These are phyloP conservation scores for Heterodera filipjevi DNA, from an alignment of 2,888 invertebrate genomes.

Conservation along the genomic window DNA sequence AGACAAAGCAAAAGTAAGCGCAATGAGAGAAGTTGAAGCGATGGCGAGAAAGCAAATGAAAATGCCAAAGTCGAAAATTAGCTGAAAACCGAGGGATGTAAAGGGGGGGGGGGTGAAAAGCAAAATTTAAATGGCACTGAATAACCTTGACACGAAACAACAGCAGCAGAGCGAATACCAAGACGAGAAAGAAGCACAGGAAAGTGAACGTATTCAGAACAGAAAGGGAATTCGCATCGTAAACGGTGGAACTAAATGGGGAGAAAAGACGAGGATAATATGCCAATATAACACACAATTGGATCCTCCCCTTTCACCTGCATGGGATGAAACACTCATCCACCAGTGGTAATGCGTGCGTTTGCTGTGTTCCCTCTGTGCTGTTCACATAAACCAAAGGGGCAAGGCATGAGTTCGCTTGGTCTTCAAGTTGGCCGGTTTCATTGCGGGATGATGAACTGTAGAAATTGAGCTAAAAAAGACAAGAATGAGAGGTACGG, in stretches of 20 bases:
- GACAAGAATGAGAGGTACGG: too few species aligned
- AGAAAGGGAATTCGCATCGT: background rate
- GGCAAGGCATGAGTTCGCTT: background rate
- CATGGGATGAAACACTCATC: background rate
- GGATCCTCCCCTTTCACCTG: too few species aligned
- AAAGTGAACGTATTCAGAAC: background rate
- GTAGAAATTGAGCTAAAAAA: background rate
- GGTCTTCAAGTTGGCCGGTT: background rate
- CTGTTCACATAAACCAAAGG: background rate
- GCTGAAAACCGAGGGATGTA: background rate
- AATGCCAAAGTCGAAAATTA: background rate
- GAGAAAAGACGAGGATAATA: background rate
- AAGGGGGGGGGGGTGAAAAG: background rate
- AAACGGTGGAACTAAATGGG: background rate
- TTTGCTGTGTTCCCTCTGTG: background rate
- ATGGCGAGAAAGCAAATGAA: background rate
- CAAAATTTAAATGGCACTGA: too few species aligned
- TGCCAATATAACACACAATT: too few species aligned
- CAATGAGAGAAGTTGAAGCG: background rate
- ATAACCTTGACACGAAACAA: conserved; percentile 54
- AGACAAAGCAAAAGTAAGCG: background rate
- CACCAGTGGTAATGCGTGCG: background rate
- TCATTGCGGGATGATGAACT: background rate
- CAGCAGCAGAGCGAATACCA: conserved; percentile 51
- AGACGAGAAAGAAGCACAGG: background rate